Percentiles rank a stretch among this genome's conserved stretches.
phyloP scores from a whole-genome alignment of 2,888 invertebrate species.

The Rhagium mordax region DNA sequence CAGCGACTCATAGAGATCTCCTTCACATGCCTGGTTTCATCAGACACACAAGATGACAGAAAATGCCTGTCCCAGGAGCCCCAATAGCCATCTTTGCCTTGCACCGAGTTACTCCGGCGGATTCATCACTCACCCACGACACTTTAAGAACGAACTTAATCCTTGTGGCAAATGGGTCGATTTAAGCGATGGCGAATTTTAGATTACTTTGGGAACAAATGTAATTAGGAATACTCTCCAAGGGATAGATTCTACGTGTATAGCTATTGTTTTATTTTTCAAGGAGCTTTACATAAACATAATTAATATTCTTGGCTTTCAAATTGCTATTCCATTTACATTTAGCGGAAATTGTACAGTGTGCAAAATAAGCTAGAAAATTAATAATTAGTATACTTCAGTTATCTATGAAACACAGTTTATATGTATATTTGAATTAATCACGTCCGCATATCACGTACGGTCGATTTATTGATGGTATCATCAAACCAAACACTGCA shows the following conservation, averaged over 20 bases:
- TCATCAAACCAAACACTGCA: too few species aligned
- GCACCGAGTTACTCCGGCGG: constrained; percentile 2
- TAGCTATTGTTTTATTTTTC: background rate
- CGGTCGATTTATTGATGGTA: too few species aligned
- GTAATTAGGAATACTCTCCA: constrained; percentile 2
- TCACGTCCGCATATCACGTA: too few species aligned
- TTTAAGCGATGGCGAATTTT: constrained; percentile 23
- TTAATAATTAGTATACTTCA: too few species aligned
- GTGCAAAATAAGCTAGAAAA: too few species aligned
- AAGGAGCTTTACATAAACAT: background rate
- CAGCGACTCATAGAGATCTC: constrained; percentile 73
- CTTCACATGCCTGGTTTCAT: constrained; percentile 39
- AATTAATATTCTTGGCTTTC: background rate
- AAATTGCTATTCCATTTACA: background rate
- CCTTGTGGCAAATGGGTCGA: constrained; percentile 20
- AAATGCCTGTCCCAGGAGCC: constrained; percentile 20
- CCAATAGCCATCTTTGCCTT: constrained; percentile 5
- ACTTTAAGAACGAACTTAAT: constrained; percentile 28
- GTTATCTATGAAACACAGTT: too few species aligned
- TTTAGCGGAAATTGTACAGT: background rate
- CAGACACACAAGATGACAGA: constrained; percentile 22
- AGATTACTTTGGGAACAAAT: constrained; percentile 26
- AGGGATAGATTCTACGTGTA: background rate
- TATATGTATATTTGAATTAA: too few species aligned
- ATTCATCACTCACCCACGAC: constrained; percentile 38